These are phyloP conservation scores for Tuta absoluta DNA, from an alignment of 2,888 invertebrate genomes.

Conservation along the genomic window DNA sequence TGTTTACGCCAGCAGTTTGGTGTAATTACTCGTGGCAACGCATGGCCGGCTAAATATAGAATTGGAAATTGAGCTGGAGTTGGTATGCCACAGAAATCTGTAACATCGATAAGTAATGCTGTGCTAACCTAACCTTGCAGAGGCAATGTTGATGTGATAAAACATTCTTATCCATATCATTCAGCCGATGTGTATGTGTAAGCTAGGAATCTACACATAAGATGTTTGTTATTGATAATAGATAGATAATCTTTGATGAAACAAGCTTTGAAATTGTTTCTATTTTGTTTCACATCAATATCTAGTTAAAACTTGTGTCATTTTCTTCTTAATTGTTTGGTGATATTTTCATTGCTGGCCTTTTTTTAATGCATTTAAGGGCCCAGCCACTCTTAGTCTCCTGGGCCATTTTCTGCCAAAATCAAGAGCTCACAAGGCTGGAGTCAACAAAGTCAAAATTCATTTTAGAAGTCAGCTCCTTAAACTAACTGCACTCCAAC, in stretches of 20 bases:
- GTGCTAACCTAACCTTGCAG: conserved; percentile 1
- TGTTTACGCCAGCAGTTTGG: conserved; percentile 53
- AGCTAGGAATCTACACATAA: too few species aligned
- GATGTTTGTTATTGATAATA: not conserved
- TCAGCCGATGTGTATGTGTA: too few species aligned
- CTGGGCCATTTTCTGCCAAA: too few species aligned
- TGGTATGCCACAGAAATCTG: conserved; percentile 24
- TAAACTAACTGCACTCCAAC: too few species aligned
- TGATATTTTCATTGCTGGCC: too few species aligned
- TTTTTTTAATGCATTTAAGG: too few species aligned
- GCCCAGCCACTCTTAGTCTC: too few species aligned
- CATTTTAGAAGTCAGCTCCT: too few species aligned
- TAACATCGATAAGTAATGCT: not conserved
- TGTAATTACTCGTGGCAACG: conserved; percentile 47
- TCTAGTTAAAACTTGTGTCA: not conserved
- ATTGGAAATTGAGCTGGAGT: conserved; percentile 10
- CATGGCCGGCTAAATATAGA: conserved; percentile 23
- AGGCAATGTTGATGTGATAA: not conserved
- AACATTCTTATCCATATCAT: not conserved
- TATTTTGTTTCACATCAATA: not conserved
- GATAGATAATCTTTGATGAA: not conserved
- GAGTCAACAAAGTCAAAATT: too few species aligned
- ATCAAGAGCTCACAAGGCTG: too few species aligned
- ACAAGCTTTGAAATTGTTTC: not conserved
- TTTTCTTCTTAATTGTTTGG: too few species aligned